Percentiles rank a stretch among this genome's conserved stretches.
These are phyloP conservation scores for Amaurobius ferox DNA, from an alignment of 2,888 invertebrate species.

Conservation along the genomic window DNA sequence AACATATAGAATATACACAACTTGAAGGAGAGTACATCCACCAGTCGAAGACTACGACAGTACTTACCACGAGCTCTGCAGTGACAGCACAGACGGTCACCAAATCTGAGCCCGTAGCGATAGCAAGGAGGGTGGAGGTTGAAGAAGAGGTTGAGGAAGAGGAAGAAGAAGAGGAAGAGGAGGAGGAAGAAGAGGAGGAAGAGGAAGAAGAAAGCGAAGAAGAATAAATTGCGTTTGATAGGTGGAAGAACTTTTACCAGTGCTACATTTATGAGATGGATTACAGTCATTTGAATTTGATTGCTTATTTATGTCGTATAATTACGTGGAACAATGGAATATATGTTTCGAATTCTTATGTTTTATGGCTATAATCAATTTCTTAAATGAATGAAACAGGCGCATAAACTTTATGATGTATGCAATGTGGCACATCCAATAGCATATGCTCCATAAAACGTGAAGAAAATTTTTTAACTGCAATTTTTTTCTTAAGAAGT, in stretches of 20 bases:
- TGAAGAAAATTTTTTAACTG: no score
- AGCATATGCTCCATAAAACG: no score
- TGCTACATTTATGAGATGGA: background rate
- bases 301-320: no score
- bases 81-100: background rate
- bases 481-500: no score
- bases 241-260: background rate
- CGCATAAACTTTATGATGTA: no score
- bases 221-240: no score
- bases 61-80: background rate
- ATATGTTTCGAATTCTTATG: no score
- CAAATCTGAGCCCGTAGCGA: constrained; percentile 70
- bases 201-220: constrained; percentile 61
- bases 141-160: constrained; percentile 56
- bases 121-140: background rate
- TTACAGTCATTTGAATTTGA: background rate
- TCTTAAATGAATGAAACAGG: no score
- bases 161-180: constrained; percentile 68
- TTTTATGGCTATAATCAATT: no score
- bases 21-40: constrained; percentile 56
- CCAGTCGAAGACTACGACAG: constrained; percentile 33
- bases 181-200: constrained; percentile 60
- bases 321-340: no score
- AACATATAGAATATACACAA: constrained; percentile 34
- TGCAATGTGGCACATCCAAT: no score